These are phyloP conservation scores for Pseudopipra pipra DNA, from an alignment of 2,113 vertebrate genomes.

Conservation along the genomic window DNA sequence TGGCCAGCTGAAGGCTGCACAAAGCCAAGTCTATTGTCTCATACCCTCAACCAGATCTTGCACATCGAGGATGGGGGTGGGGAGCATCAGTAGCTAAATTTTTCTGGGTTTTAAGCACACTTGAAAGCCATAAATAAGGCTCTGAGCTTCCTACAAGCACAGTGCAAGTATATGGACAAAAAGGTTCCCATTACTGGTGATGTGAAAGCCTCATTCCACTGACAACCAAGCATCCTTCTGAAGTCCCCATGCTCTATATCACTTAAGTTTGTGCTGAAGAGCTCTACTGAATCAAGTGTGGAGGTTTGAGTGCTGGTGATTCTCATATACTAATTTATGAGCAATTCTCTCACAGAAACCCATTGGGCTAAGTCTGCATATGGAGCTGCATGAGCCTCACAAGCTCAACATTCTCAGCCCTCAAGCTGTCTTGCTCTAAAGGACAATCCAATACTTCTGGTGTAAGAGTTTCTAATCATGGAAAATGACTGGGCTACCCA, in stretches of 20 bases:
- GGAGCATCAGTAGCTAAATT: neutral
- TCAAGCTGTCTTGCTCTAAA: neutral
- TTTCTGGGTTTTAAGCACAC: neutral
- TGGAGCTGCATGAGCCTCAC: neutral
- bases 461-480: neutral
- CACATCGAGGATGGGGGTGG: fast-evolving
- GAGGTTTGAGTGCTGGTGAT: neutral
- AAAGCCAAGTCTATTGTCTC: neutral
- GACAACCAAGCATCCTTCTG: fast-evolving
- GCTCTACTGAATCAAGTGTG: neutral
- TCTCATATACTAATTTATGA: neutral
- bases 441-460: neutral
- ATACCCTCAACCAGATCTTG: neutral
- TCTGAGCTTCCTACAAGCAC: neutral
- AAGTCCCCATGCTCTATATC: neutral
- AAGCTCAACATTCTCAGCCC: neutral
- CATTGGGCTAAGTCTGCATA: neutral
- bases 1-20: neutral
- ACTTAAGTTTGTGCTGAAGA: neutral
- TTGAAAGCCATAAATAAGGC: neutral
- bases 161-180: neutral
- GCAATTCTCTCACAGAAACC: neutral
- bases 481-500: neutral
- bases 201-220: neutral
- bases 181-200: fast-evolving